Evolutionary conservation across 2,113 vertebrate species (phyloP), one percentile per base, ranked within the genome.

Genomic region (Paradoxurus hermaphroditus): DNA sequence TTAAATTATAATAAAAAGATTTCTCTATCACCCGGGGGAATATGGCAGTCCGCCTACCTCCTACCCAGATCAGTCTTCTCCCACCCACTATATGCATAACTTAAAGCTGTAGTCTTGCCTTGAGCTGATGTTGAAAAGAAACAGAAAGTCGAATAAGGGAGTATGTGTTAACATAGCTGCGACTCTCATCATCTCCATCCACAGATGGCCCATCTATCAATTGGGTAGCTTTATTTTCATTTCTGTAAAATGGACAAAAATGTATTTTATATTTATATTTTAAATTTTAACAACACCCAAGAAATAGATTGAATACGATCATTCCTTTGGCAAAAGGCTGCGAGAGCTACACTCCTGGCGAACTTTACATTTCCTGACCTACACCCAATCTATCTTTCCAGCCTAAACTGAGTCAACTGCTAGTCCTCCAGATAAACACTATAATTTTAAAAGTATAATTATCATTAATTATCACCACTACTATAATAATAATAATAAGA

Each of bases 21-120:
- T 98, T 97, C 95, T 96, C 27, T 78, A 90, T 92, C 92, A 97
- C 97, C 95, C 86, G 91, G 78, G 97, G 98, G 97, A 97, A 97
- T 96, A 96, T 98, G 98, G 98, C 98, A 96, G 93, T 97, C 88
- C 93, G 97, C 98, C 97, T 97, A 97, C 97, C 98, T 98, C 98
- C 98, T 97, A 97, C 97, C 92, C 97, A 97, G 97, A 97, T 98
- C 92, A 96, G 83, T 86, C 96, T 97, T 94, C 56, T 92, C 68
- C 90, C 75, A 19, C 85, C 77, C 92, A 83, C 72, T 70, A 53
- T 29, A 95, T 86, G 65, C 82, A 92, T 90, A 78, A 67, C 90
- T 90, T 68, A 85, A 56, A 83, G 63, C 70, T 90, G 34, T 83
- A 67, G 65, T 90, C 84, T 95, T 96, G 86, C 92, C 94, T 97